Base-by-base conservation (phyloP, 2,797 vertebrate genomes). In the Masticophis lateralis region DNA sequence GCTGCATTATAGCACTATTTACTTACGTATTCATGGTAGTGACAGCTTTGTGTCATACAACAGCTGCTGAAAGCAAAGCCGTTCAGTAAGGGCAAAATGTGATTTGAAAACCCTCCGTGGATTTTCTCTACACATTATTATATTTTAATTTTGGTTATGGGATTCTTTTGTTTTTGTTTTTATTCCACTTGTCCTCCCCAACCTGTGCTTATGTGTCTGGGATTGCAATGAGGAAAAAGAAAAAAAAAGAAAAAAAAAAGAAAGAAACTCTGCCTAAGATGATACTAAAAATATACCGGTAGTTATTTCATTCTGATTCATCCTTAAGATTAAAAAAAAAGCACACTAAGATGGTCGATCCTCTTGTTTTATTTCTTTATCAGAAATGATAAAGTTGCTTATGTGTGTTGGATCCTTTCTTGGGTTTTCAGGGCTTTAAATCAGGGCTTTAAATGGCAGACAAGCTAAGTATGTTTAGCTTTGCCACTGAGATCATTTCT, bases 1-100 rank as follows among this genome's bases (percentile, higher is more conserved):
- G 97, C 97, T 98, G 97, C 94, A 94, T 96, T 96, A 90, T 95
- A 95, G 96, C 93, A 94, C 94, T 94, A 43, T 94, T 96, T 97
- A 95, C 90, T 94, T 97, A 97, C 96, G 97, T 97, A 97, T 97
- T 97, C 96, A 97, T 95, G 96, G 95, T 93, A 94, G 96, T 97
- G 96, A 97, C 96, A 96, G 96, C 91, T 96, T 93, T 86, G 91
- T 96, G 97, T 96, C 96, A 97, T 91, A 88, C 94, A 97, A 96
- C 97, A 97, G 97, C 97, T 98, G 97, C 95, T 96, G 96, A 97
- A 98, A 96, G 96, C 95, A 95, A 79, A 63, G 93, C 93, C 94
- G 94, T 95, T 97, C 97, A 97, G 96, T 95, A 96, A 96, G 96
- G 96, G 95, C 94, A 97, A 96, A 97, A 95, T 97, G 96, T 96